Base-by-base conservation (phyloP, 2,888 invertebrate genomes). In the Corythucha ciliata region DNA sequence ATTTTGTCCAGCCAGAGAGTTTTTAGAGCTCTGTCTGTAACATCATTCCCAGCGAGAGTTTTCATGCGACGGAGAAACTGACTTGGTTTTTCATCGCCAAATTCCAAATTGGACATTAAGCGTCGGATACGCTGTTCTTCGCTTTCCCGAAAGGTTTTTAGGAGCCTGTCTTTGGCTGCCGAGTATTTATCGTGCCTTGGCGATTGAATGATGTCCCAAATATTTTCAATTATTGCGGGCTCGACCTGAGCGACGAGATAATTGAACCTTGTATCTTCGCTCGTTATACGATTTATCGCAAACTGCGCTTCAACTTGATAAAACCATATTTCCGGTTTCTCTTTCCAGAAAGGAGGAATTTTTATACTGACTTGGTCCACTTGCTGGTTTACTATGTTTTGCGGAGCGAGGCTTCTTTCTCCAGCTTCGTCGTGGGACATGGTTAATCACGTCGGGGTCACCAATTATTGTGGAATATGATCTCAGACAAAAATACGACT, bases 301-400 rank as follows among this genome's bases (percentile, higher is more conserved):
- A 53, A 53, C 14, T 34, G 32, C 5, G 54, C 54, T 36, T 54
- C 47, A 4, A 46, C 51, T 40, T 47, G 46, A 20, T 3, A 32
- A 29, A 54, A 51, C 54, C 47, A 54, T 20, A 51, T 16, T 18
- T 50, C 33, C 2, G 51, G 34, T 12, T 51, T 18, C 20, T 46
- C 46, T 20, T 12, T 8, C 52, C 46, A 52, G 24, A 52, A 52
- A 6, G 52, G 27, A 6, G 54, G 47, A 10, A 54, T n/a, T 51
- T 50, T 54, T 1, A 47, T 10, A 42, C 21, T 34, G 7, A 52
- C 39, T 25, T 42, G 25, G 22, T 41, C 20, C 10, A 5, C n/a
- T n/a, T n/a, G n/a, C n/a, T n/a, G n/a, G n/a, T n/a, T n/a, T n/a
- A n/a, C n/a, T n/a, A n/a, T n/a, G n/a, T n/a, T n/a, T n/a, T n/a